These are phyloP conservation scores for Ganaspis brasiliensis DNA, from an alignment of 2,888 invertebrate genomes.

Conservation along the genomic window DNA sequence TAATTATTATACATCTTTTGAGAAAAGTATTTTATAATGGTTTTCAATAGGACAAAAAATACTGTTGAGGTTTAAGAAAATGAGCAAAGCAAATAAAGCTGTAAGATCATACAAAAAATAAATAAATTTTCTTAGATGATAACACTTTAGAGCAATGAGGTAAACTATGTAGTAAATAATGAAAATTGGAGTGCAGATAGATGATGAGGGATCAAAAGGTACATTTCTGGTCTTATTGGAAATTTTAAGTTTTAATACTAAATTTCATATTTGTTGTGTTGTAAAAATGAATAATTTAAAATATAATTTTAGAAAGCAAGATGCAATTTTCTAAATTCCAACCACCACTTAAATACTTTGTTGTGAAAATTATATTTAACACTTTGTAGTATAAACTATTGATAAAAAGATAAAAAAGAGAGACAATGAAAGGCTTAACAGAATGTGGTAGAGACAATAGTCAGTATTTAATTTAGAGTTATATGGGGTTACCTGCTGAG, in stretches of 20 bases:
- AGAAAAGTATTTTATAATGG: background rate
- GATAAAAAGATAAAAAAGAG: slow-evolving; percentile 48
- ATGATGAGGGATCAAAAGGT: background rate
- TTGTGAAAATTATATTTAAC: background rate
- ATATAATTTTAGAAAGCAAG: background rate
- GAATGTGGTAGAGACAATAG: slow-evolving; percentile 22
- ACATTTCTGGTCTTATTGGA: slow-evolving; percentile 1
- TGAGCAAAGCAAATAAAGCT: slow-evolving; percentile 63
- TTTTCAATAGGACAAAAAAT: background rate
- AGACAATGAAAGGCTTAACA: slow-evolving; percentile 42
- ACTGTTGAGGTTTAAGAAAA: slow-evolving; percentile 21
- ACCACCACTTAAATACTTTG: background rate
- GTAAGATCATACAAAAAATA: slow-evolving; percentile 56
- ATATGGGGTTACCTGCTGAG: slow-evolving; percentile 88
- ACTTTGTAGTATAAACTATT: background rate
- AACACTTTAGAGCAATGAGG: slow-evolving; percentile 36
- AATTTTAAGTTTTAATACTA: background rate
- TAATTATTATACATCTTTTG: background rate
- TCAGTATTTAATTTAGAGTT: slow-evolving; percentile 67
- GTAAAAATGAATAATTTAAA: background rate
- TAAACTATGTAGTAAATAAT: slow-evolving; percentile 4
- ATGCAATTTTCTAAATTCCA: background rate
- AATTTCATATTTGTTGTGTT: background rate
- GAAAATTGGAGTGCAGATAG: background rate
- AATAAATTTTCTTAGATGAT: slow-evolving; percentile 56